Evolutionary conservation across 2,797 vertebrate genomes (phyloP).

Genomic region (Chelon labrosus): DNA sequence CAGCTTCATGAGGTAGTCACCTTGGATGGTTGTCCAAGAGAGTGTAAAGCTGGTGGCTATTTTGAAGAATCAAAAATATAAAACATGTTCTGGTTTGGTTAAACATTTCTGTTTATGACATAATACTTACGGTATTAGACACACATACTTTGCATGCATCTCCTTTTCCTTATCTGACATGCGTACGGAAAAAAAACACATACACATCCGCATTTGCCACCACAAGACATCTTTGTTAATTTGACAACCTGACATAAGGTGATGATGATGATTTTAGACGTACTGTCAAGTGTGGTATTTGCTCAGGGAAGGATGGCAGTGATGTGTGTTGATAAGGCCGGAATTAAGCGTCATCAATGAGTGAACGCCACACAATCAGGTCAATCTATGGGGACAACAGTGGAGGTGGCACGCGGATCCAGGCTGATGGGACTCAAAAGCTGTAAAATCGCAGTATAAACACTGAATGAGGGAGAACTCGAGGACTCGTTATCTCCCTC

Average conservation of each 20-base stretch:
- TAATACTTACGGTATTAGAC: too few relatives aligned
- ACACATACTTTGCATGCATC: too few relatives aligned
- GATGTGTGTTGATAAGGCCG: conserved; percentile 32
- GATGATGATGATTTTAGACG: conserved; percentile 50
- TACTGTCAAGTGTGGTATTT: conserved; percentile 29
- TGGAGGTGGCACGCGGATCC: background rate
- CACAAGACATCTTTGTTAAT: background rate
- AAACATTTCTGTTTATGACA: too few relatives aligned
- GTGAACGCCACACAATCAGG: conserved; percentile 34
- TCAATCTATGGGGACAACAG: conserved; percentile 32
- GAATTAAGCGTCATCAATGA: conserved; percentile 44
- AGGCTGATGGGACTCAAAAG: conserved; percentile 32
- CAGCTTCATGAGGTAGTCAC: too few relatives aligned
- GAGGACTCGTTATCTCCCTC: conserved; percentile 45
- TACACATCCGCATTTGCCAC: background rate
- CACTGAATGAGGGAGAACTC: conserved; percentile 25
- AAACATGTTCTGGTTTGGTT: too few relatives aligned
- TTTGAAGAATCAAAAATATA: too few relatives aligned
- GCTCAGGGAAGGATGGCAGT: background rate
- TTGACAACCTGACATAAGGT: background rate
- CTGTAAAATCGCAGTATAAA: conserved; percentile 41
- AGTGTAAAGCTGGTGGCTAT: too few relatives aligned
- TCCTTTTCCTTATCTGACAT: background rate
- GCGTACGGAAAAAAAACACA: background rate
- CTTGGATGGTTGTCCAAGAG: too few relatives aligned